phyloP scores from a whole-genome alignment of 1,140 invertebrate species.

The Batillaria attramentaria region DNA sequence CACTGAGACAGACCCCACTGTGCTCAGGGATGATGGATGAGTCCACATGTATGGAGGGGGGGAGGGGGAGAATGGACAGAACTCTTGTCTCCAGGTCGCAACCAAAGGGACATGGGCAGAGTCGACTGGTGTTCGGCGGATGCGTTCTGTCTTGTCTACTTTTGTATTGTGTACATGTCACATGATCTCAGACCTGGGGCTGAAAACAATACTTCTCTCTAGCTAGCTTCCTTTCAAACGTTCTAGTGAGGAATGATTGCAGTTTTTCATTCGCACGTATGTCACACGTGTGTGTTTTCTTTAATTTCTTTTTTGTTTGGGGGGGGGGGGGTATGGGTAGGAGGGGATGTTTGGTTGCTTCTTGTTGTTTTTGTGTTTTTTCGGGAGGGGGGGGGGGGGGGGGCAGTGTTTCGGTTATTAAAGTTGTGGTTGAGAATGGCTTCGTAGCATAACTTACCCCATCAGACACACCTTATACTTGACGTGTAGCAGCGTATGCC shows the following conservation, averaged over 20 bases:
- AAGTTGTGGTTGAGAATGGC: not conserved
- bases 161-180: no score
- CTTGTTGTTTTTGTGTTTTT: not conserved
- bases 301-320: not conserved
- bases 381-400: not conserved
- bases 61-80: not conserved
- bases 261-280: no score
- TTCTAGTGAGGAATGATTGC: no score
- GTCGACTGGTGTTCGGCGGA: not conserved
- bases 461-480: not conserved
- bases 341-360: not conserved
- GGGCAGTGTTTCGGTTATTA: not conserved
- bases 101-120: not conserved
- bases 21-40: not conserved
- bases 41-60: not conserved
- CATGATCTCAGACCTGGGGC: no score
- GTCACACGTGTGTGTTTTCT: no score
- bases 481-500: not conserved
- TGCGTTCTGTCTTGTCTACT: no score
- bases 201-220: no score
- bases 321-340: not conserved
- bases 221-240: no score
- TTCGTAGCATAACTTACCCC: not conserved
- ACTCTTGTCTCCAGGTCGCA: not conserved
- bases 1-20: not conserved